Evolutionary conservation across 2,113 vertebrate species (phyloP), one percentile per base, ranked within the genome.

Genomic region (Bucco capensis): DNA sequence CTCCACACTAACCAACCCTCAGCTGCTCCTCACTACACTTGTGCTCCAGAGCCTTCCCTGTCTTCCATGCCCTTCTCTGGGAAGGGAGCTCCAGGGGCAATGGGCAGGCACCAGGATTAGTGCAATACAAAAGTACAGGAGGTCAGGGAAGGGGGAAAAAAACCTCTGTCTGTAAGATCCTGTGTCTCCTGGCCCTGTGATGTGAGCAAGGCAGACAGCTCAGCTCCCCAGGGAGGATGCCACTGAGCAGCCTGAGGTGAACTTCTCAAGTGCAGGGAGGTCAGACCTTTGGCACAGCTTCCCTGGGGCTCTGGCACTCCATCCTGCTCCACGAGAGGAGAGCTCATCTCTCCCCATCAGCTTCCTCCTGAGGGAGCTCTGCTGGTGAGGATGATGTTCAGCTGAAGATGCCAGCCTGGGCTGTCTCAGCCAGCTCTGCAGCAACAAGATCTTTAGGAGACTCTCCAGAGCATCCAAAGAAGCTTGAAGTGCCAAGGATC

Each of bases 271-370:
- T 50, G 64, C 88, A 90, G 80, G 0, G 4, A 83, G 86, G 89
- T 95, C 86, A 87, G 84, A 40, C 66, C 70, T 77, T 44, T 47
- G 53, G 64, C 70, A 28, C 23, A 65, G 72, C 73, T 66, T 53
- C 91, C 94, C 84, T 56, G 35, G 0, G 37, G 95, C 95, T 33
- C 31, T 44, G 50, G 87, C 89, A 57, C 75, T 93, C 71, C 28
- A 12, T 65, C n/a, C 69, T 93, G n/a, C n/a, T n/a, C n/a, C n/a
- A n/a, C n/a, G n/a, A n/a, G n/a, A n/a, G n/a, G n/a, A n/a, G n/a
- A 40, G 79, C 51, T 77, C 58, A 79, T 96, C 94, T 57, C 61
- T 83, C 87, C 81, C 18, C 61, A 86, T 94, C 83, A 94, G 8
- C 57, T 72, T 79, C 54, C 75, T 37, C 24, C 6, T 8, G 76